These are phyloP conservation scores for Muscina levida DNA, from an alignment of 2,888 invertebrate species.

Conservation along the genomic window DNA sequence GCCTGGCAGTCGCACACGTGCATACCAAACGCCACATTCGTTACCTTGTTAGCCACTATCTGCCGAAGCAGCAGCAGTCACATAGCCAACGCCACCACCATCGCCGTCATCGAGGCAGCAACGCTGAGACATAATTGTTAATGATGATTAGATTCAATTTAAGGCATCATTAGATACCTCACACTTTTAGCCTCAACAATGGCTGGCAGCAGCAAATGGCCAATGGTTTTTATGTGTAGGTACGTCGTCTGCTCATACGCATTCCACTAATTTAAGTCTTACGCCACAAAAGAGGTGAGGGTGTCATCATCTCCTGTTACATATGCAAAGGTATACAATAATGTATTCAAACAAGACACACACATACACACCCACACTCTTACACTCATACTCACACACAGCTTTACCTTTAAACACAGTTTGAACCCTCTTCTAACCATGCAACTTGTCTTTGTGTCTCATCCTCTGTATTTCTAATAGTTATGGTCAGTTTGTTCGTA, in stretches of 20 bases:
- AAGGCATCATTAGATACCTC: slow-evolving; percentile 79
- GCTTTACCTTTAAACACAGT: slow-evolving; percentile 19
- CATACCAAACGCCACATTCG: slow-evolving; percentile 19
- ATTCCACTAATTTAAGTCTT: slow-evolving; percentile 28
- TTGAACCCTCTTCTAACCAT: too few species aligned
- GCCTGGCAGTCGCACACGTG: slow-evolving; percentile 24
- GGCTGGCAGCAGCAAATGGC: neutral
- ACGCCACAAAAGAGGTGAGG: neutral
- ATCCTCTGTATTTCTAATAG: too few species aligned
- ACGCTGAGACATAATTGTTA: slow-evolving; percentile 76
- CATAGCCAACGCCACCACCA: slow-evolving; percentile 3
- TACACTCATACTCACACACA: neutral
- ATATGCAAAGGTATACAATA: slow-evolving; percentile 6
- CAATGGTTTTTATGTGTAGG: too few species aligned
- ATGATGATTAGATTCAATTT: slow-evolving; percentile 80
- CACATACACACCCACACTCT: neutral
- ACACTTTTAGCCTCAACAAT: slow-evolving; percentile 30
- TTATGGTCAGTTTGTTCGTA: slow-evolving; percentile 22
- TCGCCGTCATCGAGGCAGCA: neutral
- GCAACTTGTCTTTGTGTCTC: too few species aligned
- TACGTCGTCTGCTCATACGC: neutral
- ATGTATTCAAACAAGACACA: slow-evolving; percentile 14
- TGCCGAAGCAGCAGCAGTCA: too few species aligned
- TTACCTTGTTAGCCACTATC: slow-evolving; percentile 27
- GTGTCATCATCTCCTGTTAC: neutral